Evolutionary conservation across 1,140 invertebrate genomes (phyloP), one percentile per base, ranked within the genome.

Genomic region (Hyphantria cunea): DNA sequence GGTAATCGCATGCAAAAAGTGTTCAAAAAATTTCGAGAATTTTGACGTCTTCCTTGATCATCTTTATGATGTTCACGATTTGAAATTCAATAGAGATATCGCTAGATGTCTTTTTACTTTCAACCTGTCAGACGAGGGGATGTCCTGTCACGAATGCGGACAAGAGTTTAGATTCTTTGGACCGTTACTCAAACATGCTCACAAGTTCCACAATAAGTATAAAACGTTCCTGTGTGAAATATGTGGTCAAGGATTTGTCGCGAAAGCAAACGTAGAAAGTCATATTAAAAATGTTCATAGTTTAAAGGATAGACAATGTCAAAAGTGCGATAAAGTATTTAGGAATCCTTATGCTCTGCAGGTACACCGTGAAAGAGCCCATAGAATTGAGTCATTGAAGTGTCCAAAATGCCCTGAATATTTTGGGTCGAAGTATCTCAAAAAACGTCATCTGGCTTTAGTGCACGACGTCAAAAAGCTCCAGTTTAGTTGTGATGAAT

Each of bases 401-500:
- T 69, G 66, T 9, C 61, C 61, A 0, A 82, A 81, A 34, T 84
- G 81, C 44, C 68, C 74, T 0, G 70, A 78, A 31, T 49, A 79
- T n/a, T 68, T 84, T 2, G 44, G 62, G 0, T 81, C 66, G 33
- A 66, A 59, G 8, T 86, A 84, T 56, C 55, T 77, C 7, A 78
- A 70, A 25, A 74, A 76, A 45, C 71, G 66, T 0, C 83, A 86
- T 44, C 55, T 86, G 12, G 80, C 76, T 6, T n/a, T 70, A 1
- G 76, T 78, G 0, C 83, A 86, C 39, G 80, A 82, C 12, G 74
- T 76, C 0, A 82, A 82, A 41, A 68, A 64, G 31, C 60, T 62
- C 0, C 80, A 82, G 41, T 81, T 76, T 49, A 33, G 50, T 0
- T 86, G 83, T 50, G 70, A 78, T 6, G 31, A 64, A 17, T 84